These are phyloP conservation scores for Acanthurus tractus DNA, from an alignment of 2,797 vertebrate genomes.

Conservation along the genomic window DNA sequence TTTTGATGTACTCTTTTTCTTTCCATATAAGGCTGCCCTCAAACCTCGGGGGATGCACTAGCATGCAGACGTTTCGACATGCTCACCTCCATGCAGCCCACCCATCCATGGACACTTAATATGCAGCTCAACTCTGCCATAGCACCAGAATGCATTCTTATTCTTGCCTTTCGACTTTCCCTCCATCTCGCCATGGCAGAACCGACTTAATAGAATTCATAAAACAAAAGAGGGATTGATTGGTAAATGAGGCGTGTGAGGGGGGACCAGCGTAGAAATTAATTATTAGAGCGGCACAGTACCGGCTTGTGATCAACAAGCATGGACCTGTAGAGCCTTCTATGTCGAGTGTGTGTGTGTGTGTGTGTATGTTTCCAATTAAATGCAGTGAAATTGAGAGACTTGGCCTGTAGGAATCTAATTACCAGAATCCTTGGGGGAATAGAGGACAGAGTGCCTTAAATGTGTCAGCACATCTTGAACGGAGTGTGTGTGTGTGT, in stretches of 20 bases:
- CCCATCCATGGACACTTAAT: conserved; percentile 47
- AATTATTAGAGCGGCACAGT: conserved; percentile 79
- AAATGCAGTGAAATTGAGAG: conserved; percentile 83
- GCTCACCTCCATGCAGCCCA: conserved; percentile 25
- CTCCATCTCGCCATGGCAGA: conserved; percentile 22
- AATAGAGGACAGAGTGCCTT: conserved; percentile 61
- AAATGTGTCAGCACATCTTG: conserved; percentile 71
- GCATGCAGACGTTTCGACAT: conserved; percentile 36
- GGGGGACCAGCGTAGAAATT: conserved; percentile 74
- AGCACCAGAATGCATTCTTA: conserved; percentile 25
- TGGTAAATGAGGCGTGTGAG: conserved; percentile 76
- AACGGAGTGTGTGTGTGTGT: conserved; percentile 1
- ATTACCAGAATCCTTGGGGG: conserved; percentile 80
- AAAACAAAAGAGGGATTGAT: conserved; percentile 81
- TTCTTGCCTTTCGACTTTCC: conserved; percentile 9
- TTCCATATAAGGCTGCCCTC: neutral
- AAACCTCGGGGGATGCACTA: conserved; percentile 22
- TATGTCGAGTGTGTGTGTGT: conserved; percentile 9
- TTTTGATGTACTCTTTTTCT: conserved; percentile 35
- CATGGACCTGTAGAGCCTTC: conserved; percentile 75
- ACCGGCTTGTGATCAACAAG: conserved; percentile 79
- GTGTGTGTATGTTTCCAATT: conserved; percentile 75
- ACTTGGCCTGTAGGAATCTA: conserved; percentile 78
- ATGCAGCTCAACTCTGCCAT: conserved; percentile 29
- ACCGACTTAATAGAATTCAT: conserved; percentile 78